Evolutionary conservation across 2,113 vertebrate genomes (phyloP).

Genomic region (Hippopotamus amphibius): DNA sequence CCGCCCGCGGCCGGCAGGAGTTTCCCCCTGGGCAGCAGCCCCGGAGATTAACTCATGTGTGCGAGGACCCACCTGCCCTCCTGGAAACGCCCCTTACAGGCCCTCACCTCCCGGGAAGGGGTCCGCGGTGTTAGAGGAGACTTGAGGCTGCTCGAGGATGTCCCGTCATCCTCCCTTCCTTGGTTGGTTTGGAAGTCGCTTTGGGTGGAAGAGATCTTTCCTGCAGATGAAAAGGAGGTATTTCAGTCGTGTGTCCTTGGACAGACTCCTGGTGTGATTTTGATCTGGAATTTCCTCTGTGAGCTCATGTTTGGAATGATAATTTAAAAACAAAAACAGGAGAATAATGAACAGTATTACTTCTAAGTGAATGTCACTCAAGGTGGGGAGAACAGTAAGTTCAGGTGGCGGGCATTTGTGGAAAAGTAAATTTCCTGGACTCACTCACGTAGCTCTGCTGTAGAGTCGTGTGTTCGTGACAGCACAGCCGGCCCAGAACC

Average conservation of each 20-base stretch:
- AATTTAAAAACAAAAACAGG: not conserved
- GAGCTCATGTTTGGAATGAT: not conserved
- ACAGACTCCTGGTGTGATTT: not conserved
- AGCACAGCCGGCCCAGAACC: rapidly evolving
- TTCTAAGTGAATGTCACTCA: not conserved
- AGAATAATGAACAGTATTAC: not conserved
- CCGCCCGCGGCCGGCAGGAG: not conserved
- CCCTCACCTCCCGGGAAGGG: rapidly evolving
- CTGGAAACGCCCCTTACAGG: no score
- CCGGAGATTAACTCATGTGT: not conserved
- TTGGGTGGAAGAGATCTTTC: not conserved
- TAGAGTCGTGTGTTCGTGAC: no score
- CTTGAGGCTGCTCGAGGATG: not conserved
- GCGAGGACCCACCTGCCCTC: not conserved
- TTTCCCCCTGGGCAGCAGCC: not conserved
- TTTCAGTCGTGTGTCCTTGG: rapidly evolving
- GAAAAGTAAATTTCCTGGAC: not conserved
- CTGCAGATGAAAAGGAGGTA: not conserved
- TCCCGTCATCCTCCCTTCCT: not conserved
- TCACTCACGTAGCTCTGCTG: not conserved
- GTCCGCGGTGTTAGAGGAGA: not conserved
- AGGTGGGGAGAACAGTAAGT: not conserved
- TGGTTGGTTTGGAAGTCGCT: not conserved
- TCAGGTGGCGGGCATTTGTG: not conserved
- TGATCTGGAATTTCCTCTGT: not conserved